These are phyloP conservation scores for Rutpela maculata DNA, from an alignment of 2,888 invertebrate species.

Conservation along the genomic window DNA sequence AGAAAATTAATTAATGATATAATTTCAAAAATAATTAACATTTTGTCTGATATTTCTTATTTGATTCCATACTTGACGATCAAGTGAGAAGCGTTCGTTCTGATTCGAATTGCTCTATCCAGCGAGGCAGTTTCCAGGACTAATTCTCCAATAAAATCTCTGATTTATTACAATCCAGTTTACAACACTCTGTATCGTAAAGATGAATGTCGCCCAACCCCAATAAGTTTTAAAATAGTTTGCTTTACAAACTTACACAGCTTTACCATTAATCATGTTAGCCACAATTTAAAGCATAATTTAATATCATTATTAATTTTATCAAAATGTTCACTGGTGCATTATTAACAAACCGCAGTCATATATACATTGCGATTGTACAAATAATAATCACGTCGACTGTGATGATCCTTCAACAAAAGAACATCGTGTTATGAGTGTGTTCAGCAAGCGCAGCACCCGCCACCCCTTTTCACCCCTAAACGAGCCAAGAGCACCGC, in stretches of 20 bases:
- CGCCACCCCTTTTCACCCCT: slow-evolving; percentile 37
- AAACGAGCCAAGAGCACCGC: slow-evolving; percentile 42
- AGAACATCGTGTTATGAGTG: slow-evolving; percentile 41
- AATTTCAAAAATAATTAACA: too few relatives aligned
- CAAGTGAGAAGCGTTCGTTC: too few relatives aligned
- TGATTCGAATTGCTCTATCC: too few relatives aligned
- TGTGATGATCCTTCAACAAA: slow-evolving; percentile 39
- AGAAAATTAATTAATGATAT: too few relatives aligned
- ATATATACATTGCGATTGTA: slow-evolving; percentile 24
- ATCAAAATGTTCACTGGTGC: slow-evolving; percentile 37
- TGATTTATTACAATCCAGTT: neutral
- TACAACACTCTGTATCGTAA: neutral
- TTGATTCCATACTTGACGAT: too few relatives aligned
- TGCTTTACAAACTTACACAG: neutral
- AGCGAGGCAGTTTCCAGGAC: too few relatives aligned
- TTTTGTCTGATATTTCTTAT: too few relatives aligned
- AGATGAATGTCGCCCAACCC: slow-evolving; percentile 2
- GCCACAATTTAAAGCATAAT: slow-evolving; percentile 41
- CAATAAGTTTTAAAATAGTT: slow-evolving; percentile 25
- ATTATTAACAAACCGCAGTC: slow-evolving; percentile 40
- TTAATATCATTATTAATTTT: slow-evolving; percentile 38
- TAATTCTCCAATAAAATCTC: neutral
- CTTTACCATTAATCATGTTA: slow-evolving; percentile 30
- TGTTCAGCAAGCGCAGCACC: slow-evolving; percentile 35
- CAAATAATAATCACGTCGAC: slow-evolving; percentile 40